phyloP scores from a whole-genome alignment of 2,888 invertebrate species.

The Hesperia comma region DNA sequence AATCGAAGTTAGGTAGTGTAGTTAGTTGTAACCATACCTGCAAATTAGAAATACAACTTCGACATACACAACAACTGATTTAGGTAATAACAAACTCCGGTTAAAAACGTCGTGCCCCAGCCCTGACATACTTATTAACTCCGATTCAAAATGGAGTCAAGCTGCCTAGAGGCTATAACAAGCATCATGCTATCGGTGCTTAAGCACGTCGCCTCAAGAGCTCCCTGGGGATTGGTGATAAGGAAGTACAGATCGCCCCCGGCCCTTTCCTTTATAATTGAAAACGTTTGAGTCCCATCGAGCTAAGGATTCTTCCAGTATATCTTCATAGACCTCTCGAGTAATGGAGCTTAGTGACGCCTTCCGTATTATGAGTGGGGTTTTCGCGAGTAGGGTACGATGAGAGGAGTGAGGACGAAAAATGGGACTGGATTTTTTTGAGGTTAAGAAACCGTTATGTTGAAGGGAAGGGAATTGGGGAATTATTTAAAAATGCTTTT shows the following conservation, averaged over 20 bases:
- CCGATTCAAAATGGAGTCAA: conserved; percentile 39
- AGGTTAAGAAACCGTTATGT: no score
- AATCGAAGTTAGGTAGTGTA: no score
- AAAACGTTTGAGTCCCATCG: conserved; percentile 13
- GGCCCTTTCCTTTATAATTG: conserved; percentile 23
- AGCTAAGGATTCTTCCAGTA: conserved; percentile 13
- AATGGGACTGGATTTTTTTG: no score
- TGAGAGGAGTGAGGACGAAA: no score
- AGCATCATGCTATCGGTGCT: conserved; percentile 37
- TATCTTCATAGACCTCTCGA: conserved; percentile 17
- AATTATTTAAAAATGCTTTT: no score
- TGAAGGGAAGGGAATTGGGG: no score
- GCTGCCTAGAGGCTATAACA: conserved; percentile 34
- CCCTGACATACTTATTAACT: conserved; percentile 15
- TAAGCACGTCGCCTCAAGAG: conserved; percentile 40
- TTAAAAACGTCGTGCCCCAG: no score
- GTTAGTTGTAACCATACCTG: no score
- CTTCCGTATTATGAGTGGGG: background rate
- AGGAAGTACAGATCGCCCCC: conserved; percentile 21
- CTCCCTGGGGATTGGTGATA: conserved; percentile 21
- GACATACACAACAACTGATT: no score
- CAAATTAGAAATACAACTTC: no score
- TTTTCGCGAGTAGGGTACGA: background rate
- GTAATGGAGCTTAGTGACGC: conserved; percentile 14
- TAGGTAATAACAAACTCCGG: no score